Conservation (phyloP, 1,140 invertebrate genomes). For the Drosophila chauvacae region DNA sequence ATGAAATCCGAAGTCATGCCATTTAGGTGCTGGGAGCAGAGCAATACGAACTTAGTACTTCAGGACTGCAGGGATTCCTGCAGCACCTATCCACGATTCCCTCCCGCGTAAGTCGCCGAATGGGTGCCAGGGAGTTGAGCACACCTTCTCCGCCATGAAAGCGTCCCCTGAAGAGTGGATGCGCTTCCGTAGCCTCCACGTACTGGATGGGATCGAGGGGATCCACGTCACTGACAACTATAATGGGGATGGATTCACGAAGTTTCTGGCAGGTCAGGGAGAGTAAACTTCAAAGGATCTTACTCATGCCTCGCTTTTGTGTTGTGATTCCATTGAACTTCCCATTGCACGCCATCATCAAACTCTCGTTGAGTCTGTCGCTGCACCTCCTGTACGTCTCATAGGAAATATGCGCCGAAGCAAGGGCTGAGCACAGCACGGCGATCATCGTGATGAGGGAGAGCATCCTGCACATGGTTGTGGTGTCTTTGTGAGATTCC, state of each 20-base stretch:
- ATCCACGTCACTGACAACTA: background rate
- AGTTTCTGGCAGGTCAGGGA: too few relatives aligned
- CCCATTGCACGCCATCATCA: background rate
- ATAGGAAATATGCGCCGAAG: background rate
- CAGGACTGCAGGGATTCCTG: background rate
- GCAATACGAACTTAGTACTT: background rate
- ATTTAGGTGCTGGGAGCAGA: background rate
- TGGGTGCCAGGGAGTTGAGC: background rate
- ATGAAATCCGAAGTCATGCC: too few relatives aligned
- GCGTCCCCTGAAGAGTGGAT: constrained; percentile 1
- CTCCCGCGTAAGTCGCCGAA: background rate
- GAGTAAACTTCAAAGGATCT: background rate
- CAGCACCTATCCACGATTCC: constrained; percentile 12
- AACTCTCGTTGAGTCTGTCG: background rate
- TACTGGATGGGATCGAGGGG: constrained; percentile 4
- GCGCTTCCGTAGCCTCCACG: background rate
- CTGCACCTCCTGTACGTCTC: background rate
- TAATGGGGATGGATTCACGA: background rate
- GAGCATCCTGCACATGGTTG: constrained; percentile 1
- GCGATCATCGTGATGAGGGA: background rate
- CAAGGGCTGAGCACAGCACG: background rate
- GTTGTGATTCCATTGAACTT: background rate
- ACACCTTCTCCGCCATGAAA: background rate
- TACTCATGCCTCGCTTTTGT: background rate
- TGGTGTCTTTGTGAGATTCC: background rate